A percentile compares a stretch with the other conserved stretches of the same genome.
Conservation (phyloP, 2,113 vertebrate genomes). For the Melanerpes formicivorus region DNA sequence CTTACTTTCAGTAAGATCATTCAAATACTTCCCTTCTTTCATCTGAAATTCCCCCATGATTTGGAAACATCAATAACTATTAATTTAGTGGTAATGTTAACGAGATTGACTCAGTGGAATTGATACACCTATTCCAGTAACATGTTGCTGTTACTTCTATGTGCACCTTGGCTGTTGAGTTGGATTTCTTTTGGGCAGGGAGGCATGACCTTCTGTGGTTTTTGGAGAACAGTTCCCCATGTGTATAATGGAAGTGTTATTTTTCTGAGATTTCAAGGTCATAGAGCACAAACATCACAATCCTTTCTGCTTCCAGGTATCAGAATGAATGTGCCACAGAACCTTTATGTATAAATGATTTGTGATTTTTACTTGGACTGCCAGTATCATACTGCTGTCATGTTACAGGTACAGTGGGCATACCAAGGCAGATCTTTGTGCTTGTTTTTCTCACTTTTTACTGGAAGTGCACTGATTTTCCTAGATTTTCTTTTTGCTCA, state of each 20-base stretch:
- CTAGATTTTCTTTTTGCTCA: neutral
- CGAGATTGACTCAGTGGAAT: neutral
- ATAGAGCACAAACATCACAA: neutral
- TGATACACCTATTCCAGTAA: neutral
- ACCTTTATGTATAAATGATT: neutral
- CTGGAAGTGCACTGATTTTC: neutral
- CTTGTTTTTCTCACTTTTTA: fast-evolving
- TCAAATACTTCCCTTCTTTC: neutral
- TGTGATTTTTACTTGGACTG: neutral
- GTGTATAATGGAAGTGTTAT: neutral
- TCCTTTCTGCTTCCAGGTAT: neutral
- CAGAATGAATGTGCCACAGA: neutral
- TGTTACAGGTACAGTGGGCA: neutral
- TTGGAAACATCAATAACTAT: neutral
- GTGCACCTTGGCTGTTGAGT: neutral
- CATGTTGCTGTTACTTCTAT: fast-evolving
- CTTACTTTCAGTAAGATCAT: neutral
- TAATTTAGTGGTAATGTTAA: neutral
- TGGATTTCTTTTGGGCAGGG: neutral
- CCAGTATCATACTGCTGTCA: neutral
- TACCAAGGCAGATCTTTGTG: neutral
- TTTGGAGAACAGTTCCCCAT: neutral
- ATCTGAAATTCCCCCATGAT: neutral
- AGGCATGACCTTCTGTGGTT: neutral
- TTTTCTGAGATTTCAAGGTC: neutral